phyloP scores from a whole-genome alignment of 2,797 vertebrate species.

The Adrianichthys oophorus region DNA sequence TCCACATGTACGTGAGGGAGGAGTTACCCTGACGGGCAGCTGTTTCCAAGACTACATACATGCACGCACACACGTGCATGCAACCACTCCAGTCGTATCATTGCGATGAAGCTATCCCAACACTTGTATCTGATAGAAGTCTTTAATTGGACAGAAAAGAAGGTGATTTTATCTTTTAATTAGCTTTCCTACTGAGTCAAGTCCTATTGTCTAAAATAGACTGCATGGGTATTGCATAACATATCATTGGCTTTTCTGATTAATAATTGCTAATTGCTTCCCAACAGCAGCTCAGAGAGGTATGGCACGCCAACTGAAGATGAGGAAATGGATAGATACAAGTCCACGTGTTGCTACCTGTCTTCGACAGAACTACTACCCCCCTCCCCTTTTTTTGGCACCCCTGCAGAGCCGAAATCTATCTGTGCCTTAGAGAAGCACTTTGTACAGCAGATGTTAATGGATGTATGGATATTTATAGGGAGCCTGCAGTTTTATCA shows the following conservation, averaged over 20 bases:
- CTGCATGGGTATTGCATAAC: constrained; percentile 71
- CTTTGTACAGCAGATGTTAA: constrained; percentile 45
- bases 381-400: too few relatives aligned
- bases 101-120: constrained; percentile 70
- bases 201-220: constrained; percentile 70
- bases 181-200: constrained; percentile 67
- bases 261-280: constrained; percentile 72
- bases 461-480: constrained; percentile 73
- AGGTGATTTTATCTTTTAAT: constrained; percentile 79
- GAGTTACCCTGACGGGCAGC: constrained; percentile 11
- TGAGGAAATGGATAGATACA: constrained; percentile 40
- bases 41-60: constrained; percentile 29
- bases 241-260: constrained; percentile 65
- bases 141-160: constrained; percentile 73
- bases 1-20: not conserved
- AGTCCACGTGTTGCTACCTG: constrained; percentile 13
- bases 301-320: constrained; percentile 32
- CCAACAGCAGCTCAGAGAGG: constrained; percentile 44
- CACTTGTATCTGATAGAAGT: constrained; percentile 67
- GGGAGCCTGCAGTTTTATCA: constrained; percentile 53
- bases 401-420: constrained; percentile 29
- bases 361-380: constrained; percentile 13
- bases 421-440: constrained; percentile 31
- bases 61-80: constrained; percentile 13
- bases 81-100: constrained; percentile 45